phyloP scores from a whole-genome alignment of 1,140 invertebrate genomes.

The Nasonia giraulti region DNA sequence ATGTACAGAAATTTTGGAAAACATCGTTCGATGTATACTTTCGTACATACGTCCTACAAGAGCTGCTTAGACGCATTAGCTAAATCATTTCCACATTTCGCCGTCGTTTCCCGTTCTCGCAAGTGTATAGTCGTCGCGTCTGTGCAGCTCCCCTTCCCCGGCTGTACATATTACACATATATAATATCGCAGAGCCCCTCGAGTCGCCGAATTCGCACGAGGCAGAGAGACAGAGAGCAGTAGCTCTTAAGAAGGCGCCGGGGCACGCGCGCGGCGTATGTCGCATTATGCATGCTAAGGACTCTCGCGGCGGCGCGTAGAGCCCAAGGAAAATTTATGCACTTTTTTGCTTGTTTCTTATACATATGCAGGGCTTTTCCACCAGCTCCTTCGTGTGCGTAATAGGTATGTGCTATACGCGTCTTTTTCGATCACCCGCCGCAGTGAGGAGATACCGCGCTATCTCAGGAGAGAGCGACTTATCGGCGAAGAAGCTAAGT shows the following conservation, averaged over 20 bases:
- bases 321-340: conserved; percentile 54
- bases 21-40: background rate
- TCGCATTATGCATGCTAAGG: conserved; percentile 60
- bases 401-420: background rate
- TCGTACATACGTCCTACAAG: too few relatives aligned
- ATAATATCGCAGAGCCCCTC: background rate
- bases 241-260: conserved; percentile 46
- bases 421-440: background rate
- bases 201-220: background rate
- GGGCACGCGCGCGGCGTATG: conserved; percentile 49
- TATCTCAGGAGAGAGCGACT: background rate
- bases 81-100: conserved; percentile 57
- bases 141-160: too few relatives aligned
- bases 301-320: conserved; percentile 25
- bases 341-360: conserved; percentile 53
- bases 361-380: conserved; percentile 31
- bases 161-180: too few relatives aligned
- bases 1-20: background rate
- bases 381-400: background rate
- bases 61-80: background rate
- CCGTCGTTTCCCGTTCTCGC: conserved; percentile 53
- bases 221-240: background rate
- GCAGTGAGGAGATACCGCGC: background rate
- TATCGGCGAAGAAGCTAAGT: background rate
- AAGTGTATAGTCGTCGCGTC: too few relatives aligned